Evolutionary conservation across 2,797 vertebrate genomes (phyloP), one percentile per base, ranked within the genome.

Genomic region (Phrynocephalus vlangalii): DNA sequence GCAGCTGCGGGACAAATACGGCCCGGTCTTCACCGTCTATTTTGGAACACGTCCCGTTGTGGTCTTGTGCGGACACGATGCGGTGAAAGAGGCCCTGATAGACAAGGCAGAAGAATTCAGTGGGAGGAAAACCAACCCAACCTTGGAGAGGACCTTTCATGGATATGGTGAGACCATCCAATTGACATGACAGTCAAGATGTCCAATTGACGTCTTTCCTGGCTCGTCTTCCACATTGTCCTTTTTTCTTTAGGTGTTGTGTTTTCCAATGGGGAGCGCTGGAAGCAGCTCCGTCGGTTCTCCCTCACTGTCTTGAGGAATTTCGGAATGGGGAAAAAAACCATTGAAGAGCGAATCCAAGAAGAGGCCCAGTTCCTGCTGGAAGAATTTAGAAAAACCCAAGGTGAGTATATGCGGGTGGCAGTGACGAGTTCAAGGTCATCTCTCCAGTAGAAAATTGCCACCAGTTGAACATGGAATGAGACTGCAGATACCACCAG

Each of bases 1-100:
- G 1, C 92, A 97, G 97, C 91, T 97, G 79, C 96, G 97, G 87
- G 91, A 96, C 85, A 94, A 80, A 67, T 96, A 97, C 0, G 97
- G 97, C 5, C 96, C 97, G 0, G 97, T 98, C 91, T 96, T 98
- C 91, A 97, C 97, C 0, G 24, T 97, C 20, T 91, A 97, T 85
- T 87, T 98, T 90, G 97, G 97, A 5, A 94, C 92, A 85, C 91
- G 96, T 56, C 95, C 94, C 0, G 30, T 90, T 0, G 95, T 98
- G 85, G 92, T 97, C 75, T 93, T 98, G 87, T 95, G 95, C 0
- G 97, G 97, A 0, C 95, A 96, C 1, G 75, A 97, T 0, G 87
- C 95, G 0, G 96, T 97, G 60, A 97, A 94, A 79, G 97, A 97
- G 87, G 97, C 97, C 30, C 91, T 98, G 85, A 93, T 96, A 83